phyloP scores from a whole-genome alignment of 2,113 vertebrate genomes.

The Accipiter cooperii region DNA sequence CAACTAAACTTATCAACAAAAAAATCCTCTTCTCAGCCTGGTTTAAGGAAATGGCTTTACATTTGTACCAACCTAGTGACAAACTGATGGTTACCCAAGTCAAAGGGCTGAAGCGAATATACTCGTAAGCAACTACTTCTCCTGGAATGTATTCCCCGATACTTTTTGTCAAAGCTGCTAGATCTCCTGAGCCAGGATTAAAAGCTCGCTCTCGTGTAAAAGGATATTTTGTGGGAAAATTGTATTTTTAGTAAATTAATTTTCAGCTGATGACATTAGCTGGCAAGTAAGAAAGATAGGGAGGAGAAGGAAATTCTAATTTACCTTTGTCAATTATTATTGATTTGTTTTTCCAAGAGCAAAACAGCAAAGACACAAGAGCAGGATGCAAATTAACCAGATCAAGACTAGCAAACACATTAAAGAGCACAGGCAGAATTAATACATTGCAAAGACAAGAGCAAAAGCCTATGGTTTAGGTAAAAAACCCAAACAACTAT shows the following conservation, averaged over 20 bases:
- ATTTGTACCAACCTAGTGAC: neutral
- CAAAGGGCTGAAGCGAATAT: neutral
- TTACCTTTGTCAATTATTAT: neutral
- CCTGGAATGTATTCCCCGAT: neutral
- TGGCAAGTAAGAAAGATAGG: neutral
- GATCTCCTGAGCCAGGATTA: neutral
- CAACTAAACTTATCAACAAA: neutral
- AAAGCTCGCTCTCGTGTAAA: neutral
- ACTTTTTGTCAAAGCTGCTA: neutral
- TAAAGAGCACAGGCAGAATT: neutral
- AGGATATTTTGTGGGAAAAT: neutral
- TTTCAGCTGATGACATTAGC: neutral
- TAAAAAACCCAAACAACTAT: neutral
- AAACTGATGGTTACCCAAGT: neutral
- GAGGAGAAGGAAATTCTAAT: neutral
- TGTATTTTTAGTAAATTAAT: neutral
- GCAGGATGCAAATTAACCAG: neutral
- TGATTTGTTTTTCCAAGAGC: neutral
- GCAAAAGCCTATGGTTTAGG: neutral
- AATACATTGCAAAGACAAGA: neutral
- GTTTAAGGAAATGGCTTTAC: neutral
- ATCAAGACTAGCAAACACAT: neutral
- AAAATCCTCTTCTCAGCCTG: neutral
- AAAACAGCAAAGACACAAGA: neutral
- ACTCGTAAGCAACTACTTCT: neutral